Evolutionary conservation across 2,797 vertebrate species (phyloP), one percentile per base, ranked within the genome.

Genomic region (Pogonophryne albipinna): DNA sequence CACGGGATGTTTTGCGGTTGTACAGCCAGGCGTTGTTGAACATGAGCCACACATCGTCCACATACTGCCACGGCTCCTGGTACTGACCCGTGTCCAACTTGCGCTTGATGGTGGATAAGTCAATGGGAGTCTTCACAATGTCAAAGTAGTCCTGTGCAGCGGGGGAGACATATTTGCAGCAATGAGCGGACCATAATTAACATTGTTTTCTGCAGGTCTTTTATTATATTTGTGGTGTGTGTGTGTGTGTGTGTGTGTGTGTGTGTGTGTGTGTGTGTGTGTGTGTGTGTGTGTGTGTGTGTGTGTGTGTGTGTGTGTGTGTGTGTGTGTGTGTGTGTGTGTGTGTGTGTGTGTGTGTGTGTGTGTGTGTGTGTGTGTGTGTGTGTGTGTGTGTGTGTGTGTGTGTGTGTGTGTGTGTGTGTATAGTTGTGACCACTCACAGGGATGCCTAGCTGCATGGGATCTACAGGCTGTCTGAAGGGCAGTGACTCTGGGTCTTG

Each of bases 21-120:
- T 99, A 99, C 50, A 99, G 93, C 98, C 98, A 99, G 55, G 98
- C 98, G 0, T 99, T 99, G 93, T 99, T 99, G 89, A 99, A 99
- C 98, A 99, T 99, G 12, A 99, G 95, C 98, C 98, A 99, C 60
- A 99, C 97, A 0, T 99, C 98, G 0, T 99, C 98, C 90, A 99
- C 98, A 0, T 99, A 99, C 84, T 99, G 98, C 98, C 98, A 99
- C 0, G 98, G 98, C 68, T 99, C 98, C 76, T 99, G 98, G 92
- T 98, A 99, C 85, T 99, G 98, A 70, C 98, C 98, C 0, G 98
- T 99, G 66, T 99, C 98, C 90, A 99, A 88, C 91, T 99, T 99
- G 16, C 98, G 96, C 76, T 99, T 99, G 81, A 99, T 98, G 50
- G 98, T 99, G 10, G 98, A 99, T 41, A 99, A 94, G 88, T 99